Base-by-base conservation (phyloP, 1,140 invertebrate species). In the Doryteuthis pealeii region DNA sequence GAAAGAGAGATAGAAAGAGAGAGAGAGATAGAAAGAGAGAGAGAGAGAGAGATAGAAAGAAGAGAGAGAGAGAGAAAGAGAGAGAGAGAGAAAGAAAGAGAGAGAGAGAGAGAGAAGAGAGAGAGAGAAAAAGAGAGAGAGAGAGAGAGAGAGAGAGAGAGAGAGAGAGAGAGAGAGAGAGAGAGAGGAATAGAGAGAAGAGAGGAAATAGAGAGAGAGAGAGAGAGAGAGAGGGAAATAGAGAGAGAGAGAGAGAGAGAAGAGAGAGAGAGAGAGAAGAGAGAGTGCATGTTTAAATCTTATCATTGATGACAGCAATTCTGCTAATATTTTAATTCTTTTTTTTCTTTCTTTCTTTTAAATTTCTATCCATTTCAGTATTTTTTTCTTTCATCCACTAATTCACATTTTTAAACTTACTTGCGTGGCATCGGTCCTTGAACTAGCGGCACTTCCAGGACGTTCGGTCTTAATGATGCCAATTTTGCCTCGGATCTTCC, bases 61-160 rank as follows among this genome's bases (percentile, higher is more conserved):
- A 58, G 2, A 30, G 3, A 30, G 28, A 30, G 10, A 33, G 3
- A 49, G 3, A 66, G 26, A 66, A 14, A 65, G 14, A 65, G 35
- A 40, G 43, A 40, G 35, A 40, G 45, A 66, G 62, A 66, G 62
- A 66, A 15, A 66, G 62, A 72, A 40, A 40, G 70, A 65, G 58
- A 65, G 70, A 71, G 70, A 71, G 58, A 71, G 70, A 71, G 70
- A 72, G 69, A 28, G 26, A 28, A 62, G 54, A 18, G 54, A 71
- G 58, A 65, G 54, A 65, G 70, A 58, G 58, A 40, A 45, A 71
- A 45, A 75, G 62, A 40, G 74, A 72, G 74, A 68, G 32, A 72
- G 35, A 4, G 35, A 22, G 35, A 22, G 5, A 40, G 22, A 40
- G 22, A 4, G 22, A 40, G 35, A 40, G 5, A 40, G 5, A 4